Conservation (phyloP, 2,888 invertebrate genomes). For the Dysmachus trigonus region DNA sequence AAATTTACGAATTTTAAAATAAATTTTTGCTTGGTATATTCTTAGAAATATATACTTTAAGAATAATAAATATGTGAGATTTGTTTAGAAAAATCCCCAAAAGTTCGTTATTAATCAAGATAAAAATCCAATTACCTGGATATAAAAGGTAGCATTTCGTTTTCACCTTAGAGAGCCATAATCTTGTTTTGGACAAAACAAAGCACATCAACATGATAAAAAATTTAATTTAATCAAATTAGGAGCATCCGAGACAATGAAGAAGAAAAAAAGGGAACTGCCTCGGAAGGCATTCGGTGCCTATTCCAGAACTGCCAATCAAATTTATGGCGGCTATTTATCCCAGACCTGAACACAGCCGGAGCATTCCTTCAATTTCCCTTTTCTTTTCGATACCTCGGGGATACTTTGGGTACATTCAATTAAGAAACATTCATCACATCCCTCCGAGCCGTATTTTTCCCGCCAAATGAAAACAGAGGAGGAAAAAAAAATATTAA, state of each 20-base stretch:
- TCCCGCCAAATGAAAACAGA: not conserved
- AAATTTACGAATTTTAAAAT: not conserved
- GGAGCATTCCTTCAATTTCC: not conserved
- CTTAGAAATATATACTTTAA: too few relatives aligned
- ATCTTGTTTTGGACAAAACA: not conserved
- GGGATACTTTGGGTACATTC: not conserved
- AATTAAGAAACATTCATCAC: conserved; percentile 24
- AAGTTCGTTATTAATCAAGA: not conserved
- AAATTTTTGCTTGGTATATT: too few relatives aligned
- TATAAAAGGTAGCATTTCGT: not conserved
- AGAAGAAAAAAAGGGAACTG: not conserved
- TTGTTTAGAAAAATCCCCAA: too few relatives aligned
- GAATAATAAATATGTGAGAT: not conserved
- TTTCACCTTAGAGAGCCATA: not conserved
- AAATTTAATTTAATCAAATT: not conserved
- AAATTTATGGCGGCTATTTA: not conserved
- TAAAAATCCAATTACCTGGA: not conserved
- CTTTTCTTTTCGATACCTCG: not conserved
- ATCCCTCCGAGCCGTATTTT: not conserved
- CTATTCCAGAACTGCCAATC: not conserved
- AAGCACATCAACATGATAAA: not conserved
- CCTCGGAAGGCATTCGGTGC: not conserved
- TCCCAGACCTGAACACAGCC: not conserved
- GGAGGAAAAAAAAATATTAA: not conserved
- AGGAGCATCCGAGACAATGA: not conserved